phyloP scores from a whole-genome alignment of 2,797 vertebrate species.

The Argentina silus region DNA sequence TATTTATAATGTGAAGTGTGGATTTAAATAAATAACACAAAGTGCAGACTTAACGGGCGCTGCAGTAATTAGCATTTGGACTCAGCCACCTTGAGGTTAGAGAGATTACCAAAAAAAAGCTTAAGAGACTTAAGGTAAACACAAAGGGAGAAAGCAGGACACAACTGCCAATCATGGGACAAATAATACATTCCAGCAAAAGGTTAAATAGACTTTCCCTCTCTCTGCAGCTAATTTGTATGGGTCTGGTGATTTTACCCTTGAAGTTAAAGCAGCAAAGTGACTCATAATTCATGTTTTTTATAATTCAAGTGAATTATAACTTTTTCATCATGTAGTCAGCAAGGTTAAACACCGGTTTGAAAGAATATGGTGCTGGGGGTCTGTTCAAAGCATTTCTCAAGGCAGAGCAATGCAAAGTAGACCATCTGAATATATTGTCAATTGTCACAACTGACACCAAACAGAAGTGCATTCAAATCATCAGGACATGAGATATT shows the following conservation, averaged over 20 bases:
- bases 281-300: conserved; percentile 18
- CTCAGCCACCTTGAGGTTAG: not conserved
- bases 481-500: conserved; percentile 2
- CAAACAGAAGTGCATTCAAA: too few relatives aligned
- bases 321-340: conserved; percentile 26
- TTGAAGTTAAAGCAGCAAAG: not conserved
- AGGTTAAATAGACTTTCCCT: conserved; percentile 4
- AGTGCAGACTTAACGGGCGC: not conserved
- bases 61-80: conserved; percentile 25
- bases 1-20: not conserved
- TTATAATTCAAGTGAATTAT: conserved; percentile 11
- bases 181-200: conserved; percentile 28
- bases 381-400: conserved; percentile 19
- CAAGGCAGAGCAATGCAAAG: too few relatives aligned
- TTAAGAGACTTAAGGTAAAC: conserved; percentile 13
- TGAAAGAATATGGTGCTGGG: conserved; percentile 43
- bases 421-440: too few relatives aligned
- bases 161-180: conserved; percentile 1
- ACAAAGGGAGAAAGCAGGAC: conserved; percentile 6
- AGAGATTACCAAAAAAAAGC: conserved; percentile 10
- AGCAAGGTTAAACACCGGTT: conserved; percentile 43
- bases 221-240: not conserved
- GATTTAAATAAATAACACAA: not conserved
- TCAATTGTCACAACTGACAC: too few relatives aligned
- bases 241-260: not conserved